Base-by-base conservation (phyloP, 2,888 invertebrate species). In the Rapana venosa region DNA sequence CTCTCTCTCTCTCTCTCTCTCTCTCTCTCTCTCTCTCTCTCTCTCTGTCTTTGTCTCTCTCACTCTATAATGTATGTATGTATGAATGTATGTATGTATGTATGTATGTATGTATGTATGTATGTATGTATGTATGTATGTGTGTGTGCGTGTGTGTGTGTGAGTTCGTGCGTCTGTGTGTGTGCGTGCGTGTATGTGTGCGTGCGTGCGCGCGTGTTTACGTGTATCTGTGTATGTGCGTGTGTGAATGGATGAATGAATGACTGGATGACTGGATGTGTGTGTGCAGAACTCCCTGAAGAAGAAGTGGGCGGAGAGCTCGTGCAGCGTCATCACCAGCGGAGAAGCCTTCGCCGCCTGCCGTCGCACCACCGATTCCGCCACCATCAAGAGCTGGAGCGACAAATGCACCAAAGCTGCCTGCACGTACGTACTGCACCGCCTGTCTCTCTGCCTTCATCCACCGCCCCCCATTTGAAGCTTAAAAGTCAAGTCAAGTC, bases 341-440 rank as follows among this genome's bases (percentile, higher is more conserved):
- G 84, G 84, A 56, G 56, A 85, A 13, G 47, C 47, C 30, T 85
- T 85, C 26, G 47, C 47, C 35, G 84, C 56, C 56, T 85, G 84
- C 17, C 84, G 79, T 5, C 15, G 22, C 11, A 8, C 15, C 17
- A 22, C 35, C 15, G 79, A 79, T 32, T 8, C 30, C 35, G 32
- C 15, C 35, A 26, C 32, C 32, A 15, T 79, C 32, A 13, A 79
- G 79, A 20, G 22, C 17, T 79, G 32, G 32, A 32, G 15, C 79
- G 35, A 79, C 79, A 79, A 79, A 11, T 79, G 79, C 32, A 32
- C 32, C 17, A 20, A 0, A 1, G 17, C 79, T 20, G 32, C 79
- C 22, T 79, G 79, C 79, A 79, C 79, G 79, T 79, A 79, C 32
- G 79, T 79, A 17, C 11, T 32, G n/a, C n/a, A n/a, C n/a, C n/a